A percentile compares a stretch with the other conserved stretches of the same genome.
Conservation (phyloP, 2,888 invertebrate genomes). For the Diarsia dahlii region DNA sequence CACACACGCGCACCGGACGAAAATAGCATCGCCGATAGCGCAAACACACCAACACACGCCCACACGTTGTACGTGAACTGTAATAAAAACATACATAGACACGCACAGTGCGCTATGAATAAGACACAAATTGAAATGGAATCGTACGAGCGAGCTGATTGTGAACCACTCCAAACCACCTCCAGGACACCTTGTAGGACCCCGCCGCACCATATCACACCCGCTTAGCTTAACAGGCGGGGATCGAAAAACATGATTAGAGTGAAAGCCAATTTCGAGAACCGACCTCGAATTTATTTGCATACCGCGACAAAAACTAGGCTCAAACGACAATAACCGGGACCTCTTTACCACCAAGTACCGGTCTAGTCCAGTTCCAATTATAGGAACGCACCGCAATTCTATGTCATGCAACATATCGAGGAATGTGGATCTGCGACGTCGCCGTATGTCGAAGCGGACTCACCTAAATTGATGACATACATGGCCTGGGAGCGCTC, state of each 20-base stretch:
- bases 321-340: conserved; percentile 63
- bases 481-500: conserved; percentile 91
- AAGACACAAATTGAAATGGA: conserved; percentile 86
- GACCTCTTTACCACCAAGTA: conserved; percentile 77
- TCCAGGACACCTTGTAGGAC: conserved; percentile 38
- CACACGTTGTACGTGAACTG: conserved; percentile 88
- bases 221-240: conserved; percentile 18
- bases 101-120: conserved; percentile 83
- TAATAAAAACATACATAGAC: conserved; percentile 89
- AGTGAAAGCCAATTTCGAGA: conserved; percentile 80
- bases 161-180: conserved; percentile 37
- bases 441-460: conserved; percentile 78
- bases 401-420: conserved; percentile 72
- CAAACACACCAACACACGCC: conserved; percentile 90
- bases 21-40: conserved; percentile 89
- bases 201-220: conserved; percentile 54
- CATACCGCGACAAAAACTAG: conserved; percentile 77
- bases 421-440: conserved; percentile 80
- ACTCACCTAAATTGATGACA: conserved; percentile 91
- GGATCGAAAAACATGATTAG: conserved; percentile 58
- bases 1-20: conserved; percentile 77
- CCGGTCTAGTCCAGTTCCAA: conserved; percentile 86
- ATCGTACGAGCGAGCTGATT: conserved; percentile 81
- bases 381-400: conserved; percentile 78
- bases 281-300: conserved; percentile 74